Evolutionary conservation across 2,888 invertebrate genomes (phyloP), one percentile per base, ranked within the genome.

Genomic region (Orthosia gothica): DNA sequence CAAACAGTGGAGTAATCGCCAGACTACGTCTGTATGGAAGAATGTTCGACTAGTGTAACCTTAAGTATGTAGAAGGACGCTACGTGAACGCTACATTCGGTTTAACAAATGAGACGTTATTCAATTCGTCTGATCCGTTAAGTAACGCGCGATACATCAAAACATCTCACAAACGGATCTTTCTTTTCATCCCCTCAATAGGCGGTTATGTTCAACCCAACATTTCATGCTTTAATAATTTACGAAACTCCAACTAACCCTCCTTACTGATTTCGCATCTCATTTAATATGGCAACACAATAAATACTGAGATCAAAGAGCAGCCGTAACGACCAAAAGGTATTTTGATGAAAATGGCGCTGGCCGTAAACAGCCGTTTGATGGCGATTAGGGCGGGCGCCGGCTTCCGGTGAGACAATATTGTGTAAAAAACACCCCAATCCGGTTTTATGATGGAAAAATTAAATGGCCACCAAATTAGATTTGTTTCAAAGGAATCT

Each of bases 391-490:
- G n/a, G 70, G 70, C 65, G 49, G 71, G 61, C 80, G 64, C 59
- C 64, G 74, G 76, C 87, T 86, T 84, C 87, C 88, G 85, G 77
- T 79, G 67, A 82, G 79, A 84, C 84, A 79, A 84, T 84, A 85
- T 88, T 87, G 87, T 82, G 76, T 74, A 84, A 88, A 55, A 89
- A 85, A 83, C 79, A 77, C 76, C 74, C 77, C 73, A 73, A 80
- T 88, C 88, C 87, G 82, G 85, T 84, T 85, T 88, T 83, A 83
- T 82, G 79, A 84, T 83, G 80, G 79, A 82, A 85, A 87, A 85
- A 87, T 83, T 83, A 85, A 87, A 90, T 84, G 85, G 88, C 76
- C 76, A 82, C 76, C 80, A 87, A 91, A 92, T 90, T 89, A 86
- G 86, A 90, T 91, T 89, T 89, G 83, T 85, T 84, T 78, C 76